Percentiles rank a stretch among this genome's conserved stretches.
phyloP scores from a whole-genome alignment of 2,797 vertebrate species.

The Ctenopoma multispine region DNA sequence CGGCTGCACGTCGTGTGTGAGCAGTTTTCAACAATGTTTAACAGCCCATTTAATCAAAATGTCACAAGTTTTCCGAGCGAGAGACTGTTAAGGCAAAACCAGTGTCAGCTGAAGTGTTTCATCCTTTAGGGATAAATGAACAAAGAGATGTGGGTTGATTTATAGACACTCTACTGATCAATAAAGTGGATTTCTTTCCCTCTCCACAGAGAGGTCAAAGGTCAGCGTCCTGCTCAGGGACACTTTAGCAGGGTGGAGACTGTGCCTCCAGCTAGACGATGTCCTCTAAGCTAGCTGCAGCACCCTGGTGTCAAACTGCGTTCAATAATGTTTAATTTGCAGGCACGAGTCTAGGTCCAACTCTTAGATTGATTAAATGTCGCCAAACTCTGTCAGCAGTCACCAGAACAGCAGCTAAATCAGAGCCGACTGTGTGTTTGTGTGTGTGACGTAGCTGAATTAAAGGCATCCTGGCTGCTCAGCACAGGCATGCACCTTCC shows the following conservation, averaged over 20 bases:
- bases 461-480: constrained; percentile 4
- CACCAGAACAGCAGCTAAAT: constrained; percentile 25
- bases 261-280: background rate
- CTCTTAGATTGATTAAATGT: constrained; percentile 59
- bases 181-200: background rate
- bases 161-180: background rate
- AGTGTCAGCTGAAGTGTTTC: constrained; percentile 1
- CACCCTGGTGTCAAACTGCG: background rate
- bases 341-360: constrained; percentile 21
- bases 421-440: constrained; percentile 19
- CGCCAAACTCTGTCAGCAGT: constrained; percentile 34
- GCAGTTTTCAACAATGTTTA: constrained; percentile 30
- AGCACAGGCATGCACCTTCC: background rate
- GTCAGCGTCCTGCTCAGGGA: constrained; percentile 16
- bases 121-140: background rate
- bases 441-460: constrained; percentile 1
- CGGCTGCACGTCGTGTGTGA: background rate
- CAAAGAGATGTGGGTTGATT: background rate
- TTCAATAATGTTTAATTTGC: constrained; percentile 42
- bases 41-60: constrained; percentile 40
- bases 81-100: background rate
- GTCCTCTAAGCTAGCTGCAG: background rate
- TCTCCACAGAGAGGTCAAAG: background rate
- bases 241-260: background rate
- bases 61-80: constrained; percentile 13